These are phyloP conservation scores for Penaeus vannamei DNA, from an alignment of 1,140 invertebrate species.

Conservation along the genomic window DNA sequence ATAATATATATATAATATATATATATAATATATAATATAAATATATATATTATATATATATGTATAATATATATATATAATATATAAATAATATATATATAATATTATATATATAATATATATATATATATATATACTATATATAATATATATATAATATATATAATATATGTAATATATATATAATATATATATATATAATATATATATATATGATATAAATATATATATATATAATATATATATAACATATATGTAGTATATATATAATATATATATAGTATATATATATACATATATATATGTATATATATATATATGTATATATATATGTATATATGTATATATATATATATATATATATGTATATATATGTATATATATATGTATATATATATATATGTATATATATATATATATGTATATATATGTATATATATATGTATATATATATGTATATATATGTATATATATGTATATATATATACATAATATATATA, in stretches of 20 bases:
- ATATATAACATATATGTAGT: too few relatives aligned
- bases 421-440: slow-evolving; percentile 17
- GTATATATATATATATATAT: background rate
- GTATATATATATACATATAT: background rate
- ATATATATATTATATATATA: slow-evolving; percentile 28
- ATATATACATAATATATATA: too few relatives aligned
- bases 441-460: slow-evolving; percentile 16
- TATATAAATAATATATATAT: too few relatives aligned
- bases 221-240: background rate
- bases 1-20: slow-evolving; percentile 28
- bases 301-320: background rate
- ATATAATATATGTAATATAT: too few relatives aligned
- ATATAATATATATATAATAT: background rate
- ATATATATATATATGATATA: too few relatives aligned
- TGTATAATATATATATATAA: too few relatives aligned
- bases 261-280: too few relatives aligned
- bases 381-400: background rate
- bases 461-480: background rate
- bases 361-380: background rate
- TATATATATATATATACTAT: background rate
- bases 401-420: background rate
- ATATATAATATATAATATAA: slow-evolving; percentile 22
- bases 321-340: slow-evolving; percentile 16
- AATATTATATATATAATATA: background rate
- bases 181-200: background rate